These are phyloP conservation scores for Carcinoscorpius rotundicauda DNA, from an alignment of 1,140 invertebrate species.

Conservation along the genomic window DNA sequence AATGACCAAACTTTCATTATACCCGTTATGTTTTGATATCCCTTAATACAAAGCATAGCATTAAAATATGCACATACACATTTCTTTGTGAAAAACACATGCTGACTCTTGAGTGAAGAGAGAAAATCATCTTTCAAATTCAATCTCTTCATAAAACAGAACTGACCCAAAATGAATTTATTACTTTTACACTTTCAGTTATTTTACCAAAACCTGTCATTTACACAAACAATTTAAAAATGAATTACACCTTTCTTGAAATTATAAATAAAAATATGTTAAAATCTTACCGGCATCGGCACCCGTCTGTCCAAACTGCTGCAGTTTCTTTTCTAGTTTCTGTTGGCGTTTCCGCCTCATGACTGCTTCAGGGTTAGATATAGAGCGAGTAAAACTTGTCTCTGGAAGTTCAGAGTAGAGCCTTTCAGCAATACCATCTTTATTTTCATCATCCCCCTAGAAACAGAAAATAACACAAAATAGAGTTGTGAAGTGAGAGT, in stretches of 20 bases:
- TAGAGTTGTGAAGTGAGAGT: not conserved
- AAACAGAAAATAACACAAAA: not conserved
- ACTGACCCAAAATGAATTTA: too few species aligned
- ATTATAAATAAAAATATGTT: too few species aligned
- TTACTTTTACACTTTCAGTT: not conserved
- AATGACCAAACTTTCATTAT: too few species aligned
- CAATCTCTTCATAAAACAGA: too few species aligned
- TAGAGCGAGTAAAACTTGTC: conserved; percentile 94
- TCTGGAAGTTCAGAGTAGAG: conserved; percentile 92
- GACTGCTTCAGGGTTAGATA: conserved; percentile 98
- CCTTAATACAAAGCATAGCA: too few species aligned
- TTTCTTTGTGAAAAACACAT: too few species aligned
- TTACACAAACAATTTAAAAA: not conserved
- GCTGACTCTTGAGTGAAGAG: too few species aligned
- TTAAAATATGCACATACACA: too few species aligned
- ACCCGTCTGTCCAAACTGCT: conserved; percentile 77
- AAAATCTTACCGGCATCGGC: conserved; percentile 45
- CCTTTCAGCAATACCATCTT: conserved; percentile 63
- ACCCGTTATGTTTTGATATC: too few species aligned
- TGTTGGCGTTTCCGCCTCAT: conserved; percentile 94
- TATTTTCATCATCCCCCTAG: conserved; percentile 28
- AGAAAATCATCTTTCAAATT: too few species aligned
- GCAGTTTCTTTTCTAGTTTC: conserved; percentile 90
- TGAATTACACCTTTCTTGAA: too few species aligned
- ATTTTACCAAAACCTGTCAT: not conserved